These are phyloP conservation scores for Columba guinea DNA, from an alignment of 2,797 vertebrate species.

Conservation along the genomic window DNA sequence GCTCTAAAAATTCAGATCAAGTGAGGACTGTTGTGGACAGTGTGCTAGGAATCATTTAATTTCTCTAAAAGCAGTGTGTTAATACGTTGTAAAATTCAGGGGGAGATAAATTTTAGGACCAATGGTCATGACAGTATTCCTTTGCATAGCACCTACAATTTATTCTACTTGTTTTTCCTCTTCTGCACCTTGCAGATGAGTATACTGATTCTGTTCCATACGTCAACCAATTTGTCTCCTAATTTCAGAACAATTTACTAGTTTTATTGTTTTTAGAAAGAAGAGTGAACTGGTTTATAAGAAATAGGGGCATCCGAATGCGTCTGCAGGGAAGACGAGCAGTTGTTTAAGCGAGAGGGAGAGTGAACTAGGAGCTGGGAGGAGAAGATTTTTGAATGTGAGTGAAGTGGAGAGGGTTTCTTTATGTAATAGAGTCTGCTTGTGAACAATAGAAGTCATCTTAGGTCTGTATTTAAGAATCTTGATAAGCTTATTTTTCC, in stretches of 20 bases:
- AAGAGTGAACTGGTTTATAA: background rate
- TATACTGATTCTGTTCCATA: background rate
- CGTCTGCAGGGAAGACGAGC: background rate
- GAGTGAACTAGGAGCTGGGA: background rate
- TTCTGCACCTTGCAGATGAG: background rate
- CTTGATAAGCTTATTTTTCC: background rate
- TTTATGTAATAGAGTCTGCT: background rate
- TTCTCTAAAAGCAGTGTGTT: background rate
- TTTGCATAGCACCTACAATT: background rate
- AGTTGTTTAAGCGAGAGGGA: background rate
- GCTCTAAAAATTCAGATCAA: background rate
- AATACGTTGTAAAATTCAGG: background rate
- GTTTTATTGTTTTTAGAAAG: slow-evolving; percentile 8
- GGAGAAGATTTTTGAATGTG: background rate
- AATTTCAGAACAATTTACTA: slow-evolving; percentile 13
- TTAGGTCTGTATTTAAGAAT: slow-evolving; percentile 10
- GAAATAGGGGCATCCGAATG: background rate
- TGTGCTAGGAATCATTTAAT: background rate
- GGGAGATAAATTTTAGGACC: background rate
- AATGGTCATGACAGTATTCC: background rate
- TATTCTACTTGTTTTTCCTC: background rate
- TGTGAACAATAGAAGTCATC: background rate
- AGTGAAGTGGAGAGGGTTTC: background rate
- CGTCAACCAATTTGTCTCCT: background rate
- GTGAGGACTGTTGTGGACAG: background rate